Base-by-base conservation (phyloP, 1,140 invertebrate genomes). In the Monomorium pharaonis region DNA sequence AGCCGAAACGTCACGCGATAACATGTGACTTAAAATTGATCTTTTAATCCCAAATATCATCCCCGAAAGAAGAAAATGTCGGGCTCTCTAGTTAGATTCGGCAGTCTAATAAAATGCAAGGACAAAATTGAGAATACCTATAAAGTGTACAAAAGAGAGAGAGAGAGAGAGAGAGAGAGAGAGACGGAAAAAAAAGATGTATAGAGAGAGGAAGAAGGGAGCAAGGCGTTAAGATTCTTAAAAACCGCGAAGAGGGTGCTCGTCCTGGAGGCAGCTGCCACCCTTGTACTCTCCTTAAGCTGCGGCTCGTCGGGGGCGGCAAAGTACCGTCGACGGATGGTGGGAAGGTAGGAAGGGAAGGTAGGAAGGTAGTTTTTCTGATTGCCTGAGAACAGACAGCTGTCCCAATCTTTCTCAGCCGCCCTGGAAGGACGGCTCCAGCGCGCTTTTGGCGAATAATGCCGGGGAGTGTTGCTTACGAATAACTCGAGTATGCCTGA, bases 211-310 rank as follows among this genome's bases (percentile, higher is more conserved):
- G 16, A 3, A 75, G 9, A 51, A 24, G 86, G 54, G 88, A 87
- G 60, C 16, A 86, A 89, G 91, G 92, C 90, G 93, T 93, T 94
- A 94, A 94, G 93, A 92, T 93, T 93, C 94, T 94, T 94, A 94
- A 94, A 94, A 94, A 94, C 93, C 94, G 90, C 93, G 88, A 93
- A 92, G 91, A 92, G 92, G 92, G 80, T 90, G 65, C 83, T 91
- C 74, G 72, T 85, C 69, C 58, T 51, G 72, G 42, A 85, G 77
- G 85, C 87, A 87, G 87, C 87, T 91, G 88, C 84, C 88, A 51
- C 85, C 86, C 76, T 56, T 67, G 49, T 84, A 69, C 81, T 86
- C 86, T 89, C 56, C 89, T 92, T 92, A 92, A 93, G 91, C 89
- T 80, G 83, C 49, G 89, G 74, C 90, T 86, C 78, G 67, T 90